Base-by-base conservation (phyloP, 2,797 vertebrate species). In the Phataginus tetradactyla region DNA sequence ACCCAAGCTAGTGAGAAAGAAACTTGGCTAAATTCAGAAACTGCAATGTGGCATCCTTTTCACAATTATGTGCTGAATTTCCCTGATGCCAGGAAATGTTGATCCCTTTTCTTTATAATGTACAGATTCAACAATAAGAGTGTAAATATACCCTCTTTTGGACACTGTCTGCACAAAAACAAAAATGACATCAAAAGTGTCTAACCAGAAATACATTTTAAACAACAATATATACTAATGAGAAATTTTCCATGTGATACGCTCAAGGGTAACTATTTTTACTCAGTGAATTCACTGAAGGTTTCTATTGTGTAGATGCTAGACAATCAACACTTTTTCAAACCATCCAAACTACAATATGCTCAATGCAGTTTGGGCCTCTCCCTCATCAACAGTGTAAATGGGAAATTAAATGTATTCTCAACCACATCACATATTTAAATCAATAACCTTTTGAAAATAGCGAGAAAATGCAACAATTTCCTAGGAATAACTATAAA, bases 121-220 rank as follows among this genome's bases (percentile, higher is more conserved):
- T 49, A 72, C 51, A 83, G 74, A 90, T 69, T 95, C 94, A 91
- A 86, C 78, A 90, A 59, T 18, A 55, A 2, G 5, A 53, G 29
- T 61, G 71, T 80, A 91, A 94, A 95, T 80, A 89, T 7, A 86
- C 49, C 77, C 86, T 39, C 59, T 79, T 92, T 91, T 80, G 88
- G 42, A 89, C 64, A 64, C 23, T 29, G 53, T 92, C 57, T 83
- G 78, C 51, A 80, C 27, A 94, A 77, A 93, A 94, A 42, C 63
- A 75, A 45, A 90, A 97, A 57, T 63, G 53, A 75, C 86, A 89
- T 89, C 20, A 68, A 79, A 94, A 91, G 8, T 55, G 61, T 86
- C 97, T 95, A 86, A 32, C 45, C 74, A 15, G 88, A 97, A 97
- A 95, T 77, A 71, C 2, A 18, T n/a, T 96, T 96, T 68, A 72